Evolutionary conservation across 1,140 invertebrate species (phyloP).

Genomic region (Pseudoatta argentina): DNA sequence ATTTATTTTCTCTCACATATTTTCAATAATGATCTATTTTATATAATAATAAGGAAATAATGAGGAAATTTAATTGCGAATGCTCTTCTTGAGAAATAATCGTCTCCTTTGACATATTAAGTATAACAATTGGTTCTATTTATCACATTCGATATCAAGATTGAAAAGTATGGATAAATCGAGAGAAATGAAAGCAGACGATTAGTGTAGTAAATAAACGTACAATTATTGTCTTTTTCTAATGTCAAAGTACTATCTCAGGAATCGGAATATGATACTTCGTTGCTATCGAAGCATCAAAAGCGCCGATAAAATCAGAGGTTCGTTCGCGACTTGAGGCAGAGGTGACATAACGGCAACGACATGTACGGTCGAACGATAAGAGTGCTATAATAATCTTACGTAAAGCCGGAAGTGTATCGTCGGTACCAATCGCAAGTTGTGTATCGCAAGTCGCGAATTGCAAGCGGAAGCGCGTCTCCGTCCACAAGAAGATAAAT

Average conservation of each 20-base stretch:
- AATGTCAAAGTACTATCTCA: background rate
- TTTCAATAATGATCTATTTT: background rate
- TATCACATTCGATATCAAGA: conserved; percentile 1
- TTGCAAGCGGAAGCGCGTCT: conserved; percentile 29
- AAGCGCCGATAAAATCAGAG: conserved; percentile 30
- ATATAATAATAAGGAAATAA: too few relatives aligned
- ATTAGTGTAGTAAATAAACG: background rate
- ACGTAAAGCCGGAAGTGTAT: conserved; percentile 46
- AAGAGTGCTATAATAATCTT: conserved; percentile 33
- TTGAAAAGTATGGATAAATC: background rate
- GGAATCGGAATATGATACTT: background rate
- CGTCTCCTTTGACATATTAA: background rate
- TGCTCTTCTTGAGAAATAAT: background rate
- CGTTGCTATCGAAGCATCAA: background rate
- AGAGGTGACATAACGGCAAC: conserved; percentile 20
- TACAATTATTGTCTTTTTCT: background rate
- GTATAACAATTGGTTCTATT: background rate
- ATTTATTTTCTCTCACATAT: background rate
- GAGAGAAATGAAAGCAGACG: background rate
- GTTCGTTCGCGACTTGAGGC: background rate
- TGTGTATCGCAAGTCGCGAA: conserved; percentile 10
- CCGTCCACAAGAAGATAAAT: conserved; percentile 8
- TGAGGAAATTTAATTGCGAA: too few relatives aligned
- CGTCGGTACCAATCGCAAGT: conserved; percentile 26
- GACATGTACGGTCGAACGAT: background rate